phyloP scores from a whole-genome alignment of 2,888 invertebrate genomes.

The Volucella bombylans region DNA sequence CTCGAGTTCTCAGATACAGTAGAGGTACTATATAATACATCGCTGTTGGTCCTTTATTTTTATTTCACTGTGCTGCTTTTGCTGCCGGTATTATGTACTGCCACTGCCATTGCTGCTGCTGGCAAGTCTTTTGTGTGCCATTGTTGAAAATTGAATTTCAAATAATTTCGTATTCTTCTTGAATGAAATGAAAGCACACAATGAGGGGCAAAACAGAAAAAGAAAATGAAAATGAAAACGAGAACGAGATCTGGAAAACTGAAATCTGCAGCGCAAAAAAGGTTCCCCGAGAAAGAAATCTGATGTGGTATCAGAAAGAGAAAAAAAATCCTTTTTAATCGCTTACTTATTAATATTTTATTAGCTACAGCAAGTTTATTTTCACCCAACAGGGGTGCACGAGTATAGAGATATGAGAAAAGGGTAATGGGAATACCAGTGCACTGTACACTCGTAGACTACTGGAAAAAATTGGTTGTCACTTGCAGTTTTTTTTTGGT shows the following conservation, averaged over 20 bases:
- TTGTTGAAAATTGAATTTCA: constrained; percentile 78
- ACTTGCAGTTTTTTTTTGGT: constrained; percentile 1
- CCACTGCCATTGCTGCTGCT: constrained; percentile 43
- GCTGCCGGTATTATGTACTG: not conserved
- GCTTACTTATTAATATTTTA: constrained; percentile 77
- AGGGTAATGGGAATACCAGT: not conserved
- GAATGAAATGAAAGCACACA: constrained; percentile 54
- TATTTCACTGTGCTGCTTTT: not conserved
- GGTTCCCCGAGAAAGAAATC: constrained; percentile 41
- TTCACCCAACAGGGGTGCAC: not conserved
- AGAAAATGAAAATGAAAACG: constrained; percentile 31
- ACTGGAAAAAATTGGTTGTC: not conserved
- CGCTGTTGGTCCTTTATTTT: too few species aligned
- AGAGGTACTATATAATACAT: too few species aligned
- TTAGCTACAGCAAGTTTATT: constrained; percentile 48
- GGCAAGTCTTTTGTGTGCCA: constrained; percentile 77
- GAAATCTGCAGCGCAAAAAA: constrained; percentile 56
- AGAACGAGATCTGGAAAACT: constrained; percentile 38
- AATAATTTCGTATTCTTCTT: constrained; percentile 76
- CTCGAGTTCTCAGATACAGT: too few species aligned
- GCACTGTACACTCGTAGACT: not conserved
- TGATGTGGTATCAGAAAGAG: constrained; percentile 26
- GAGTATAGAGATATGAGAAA: not conserved
- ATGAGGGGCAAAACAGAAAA: constrained; percentile 38
- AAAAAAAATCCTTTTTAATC: constrained; percentile 72